Conservation (phyloP, 2,797 vertebrate genomes). For the Chanos chanos region DNA sequence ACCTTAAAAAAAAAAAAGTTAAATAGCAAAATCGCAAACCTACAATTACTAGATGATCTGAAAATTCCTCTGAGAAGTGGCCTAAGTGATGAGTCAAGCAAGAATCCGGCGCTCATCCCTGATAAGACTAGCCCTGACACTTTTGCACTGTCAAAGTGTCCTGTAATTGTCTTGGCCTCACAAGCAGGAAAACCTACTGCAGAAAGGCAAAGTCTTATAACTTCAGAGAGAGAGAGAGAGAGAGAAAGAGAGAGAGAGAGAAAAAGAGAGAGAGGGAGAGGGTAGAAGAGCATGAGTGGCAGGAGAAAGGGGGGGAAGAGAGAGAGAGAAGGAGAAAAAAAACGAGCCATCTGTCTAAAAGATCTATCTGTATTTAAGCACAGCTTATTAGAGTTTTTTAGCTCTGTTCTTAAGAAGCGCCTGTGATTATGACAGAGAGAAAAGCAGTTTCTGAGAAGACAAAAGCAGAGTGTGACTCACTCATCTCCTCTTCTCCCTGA, state of each 20-base stretch:
- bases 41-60: neutral
- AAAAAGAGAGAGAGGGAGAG: neutral
- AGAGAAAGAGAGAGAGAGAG: neutral
- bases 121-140: constrained; percentile 25
- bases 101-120: constrained; percentile 31
- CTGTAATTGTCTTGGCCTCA: constrained; percentile 14
- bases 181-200: constrained; percentile 8
- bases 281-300: neutral
- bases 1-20: neutral
- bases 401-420: neutral
- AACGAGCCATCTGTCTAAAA: neutral
- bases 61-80: constrained; percentile 10
- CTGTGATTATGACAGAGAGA: neutral
- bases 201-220: neutral
- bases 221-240: neutral
- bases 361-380: neutral
- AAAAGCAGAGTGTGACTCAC: too few relatives aligned
- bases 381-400: neutral
- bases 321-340: neutral
- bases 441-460: neutral
- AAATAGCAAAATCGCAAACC: neutral
- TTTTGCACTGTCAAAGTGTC: constrained; percentile 15
- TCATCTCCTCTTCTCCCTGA: too few relatives aligned
- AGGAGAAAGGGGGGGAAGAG: neutral
- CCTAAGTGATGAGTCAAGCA: constrained; percentile 40